Evolutionary conservation across 2,797 vertebrate genomes (phyloP).

Genomic region (Poeciliopsis gracilis): DNA sequence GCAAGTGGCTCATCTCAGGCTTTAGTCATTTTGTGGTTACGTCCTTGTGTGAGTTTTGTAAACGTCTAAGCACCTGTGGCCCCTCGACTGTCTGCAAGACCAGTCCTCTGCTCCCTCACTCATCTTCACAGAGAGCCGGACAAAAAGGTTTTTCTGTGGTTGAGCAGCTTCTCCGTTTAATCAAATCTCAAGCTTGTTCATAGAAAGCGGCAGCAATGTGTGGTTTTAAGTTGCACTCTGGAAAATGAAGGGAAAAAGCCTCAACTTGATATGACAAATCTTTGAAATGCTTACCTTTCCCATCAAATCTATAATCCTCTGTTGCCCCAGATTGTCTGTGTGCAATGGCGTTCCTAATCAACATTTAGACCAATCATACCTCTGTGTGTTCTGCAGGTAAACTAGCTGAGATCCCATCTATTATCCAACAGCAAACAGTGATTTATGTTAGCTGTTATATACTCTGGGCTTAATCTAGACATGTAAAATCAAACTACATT

Average conservation of each 20-base stretch:
- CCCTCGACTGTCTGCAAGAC: constrained; percentile 40
- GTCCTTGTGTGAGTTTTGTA: constrained; percentile 22
- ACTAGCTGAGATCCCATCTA: neutral
- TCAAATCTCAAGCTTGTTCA: constrained; percentile 65
- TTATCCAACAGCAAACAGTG: constrained; percentile 1
- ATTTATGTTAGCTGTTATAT: neutral
- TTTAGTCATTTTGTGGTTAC: constrained; percentile 11
- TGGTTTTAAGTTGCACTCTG: constrained; percentile 58
- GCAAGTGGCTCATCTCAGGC: constrained; percentile 13
- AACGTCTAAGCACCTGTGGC: constrained; percentile 48
- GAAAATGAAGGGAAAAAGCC: constrained; percentile 45
- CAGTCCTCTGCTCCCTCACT: constrained; percentile 46
- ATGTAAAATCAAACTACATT: neutral
- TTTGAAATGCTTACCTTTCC: constrained; percentile 73
- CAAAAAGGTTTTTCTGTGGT: constrained; percentile 49
- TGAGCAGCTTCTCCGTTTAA: constrained; percentile 66
- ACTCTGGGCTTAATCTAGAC: neutral
- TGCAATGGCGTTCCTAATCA: constrained; percentile 50
- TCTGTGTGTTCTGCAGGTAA: constrained; percentile 26
- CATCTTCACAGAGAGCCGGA: constrained; percentile 43
- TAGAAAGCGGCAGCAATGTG: constrained; percentile 48
- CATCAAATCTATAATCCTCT: constrained; percentile 68
- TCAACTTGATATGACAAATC: constrained; percentile 66
- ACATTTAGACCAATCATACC: constrained; percentile 45
- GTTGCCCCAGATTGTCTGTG: constrained; percentile 63